Conservation (phyloP, 2,113 vertebrate species). For the Elephantulus edwardii region DNA sequence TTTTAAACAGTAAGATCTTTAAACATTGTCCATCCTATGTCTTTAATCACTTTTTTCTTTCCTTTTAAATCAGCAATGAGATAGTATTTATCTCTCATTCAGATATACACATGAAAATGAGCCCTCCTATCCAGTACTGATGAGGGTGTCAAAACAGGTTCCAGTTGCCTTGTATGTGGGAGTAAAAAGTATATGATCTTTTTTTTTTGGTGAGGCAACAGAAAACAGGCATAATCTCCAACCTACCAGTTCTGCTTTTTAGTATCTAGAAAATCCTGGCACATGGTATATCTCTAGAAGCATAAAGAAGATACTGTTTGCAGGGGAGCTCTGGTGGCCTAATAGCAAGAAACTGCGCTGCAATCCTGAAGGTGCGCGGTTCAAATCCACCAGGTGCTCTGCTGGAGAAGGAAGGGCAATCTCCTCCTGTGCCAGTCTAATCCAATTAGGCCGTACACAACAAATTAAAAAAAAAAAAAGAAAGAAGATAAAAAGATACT, state of each 20-base stretch:
- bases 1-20: constrained; percentile 29
- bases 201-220: background rate
- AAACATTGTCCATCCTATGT: background rate
- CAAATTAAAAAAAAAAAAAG: too few relatives aligned
- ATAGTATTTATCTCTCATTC: background rate
- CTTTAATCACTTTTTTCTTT: background rate
- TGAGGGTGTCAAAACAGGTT: background rate
- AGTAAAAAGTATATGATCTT: background rate
- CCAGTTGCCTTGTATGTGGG: background rate
- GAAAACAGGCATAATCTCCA: background rate
- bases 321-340: too few relatives aligned
- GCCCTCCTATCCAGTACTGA: background rate
- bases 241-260: background rate
- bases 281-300: background rate
- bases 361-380: too few relatives aligned
- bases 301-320: background rate
- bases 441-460: too few relatives aligned
- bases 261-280: background rate
- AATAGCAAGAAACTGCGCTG: too few relatives aligned
- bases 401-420: too few relatives aligned
- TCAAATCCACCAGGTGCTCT: too few relatives aligned
- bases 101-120: constrained; percentile 5
- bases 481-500: background rate
- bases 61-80: constrained; percentile 10
- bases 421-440: too few relatives aligned